Evolutionary conservation across 2,113 vertebrate species (phyloP).

Genomic region (Indicator indicator): DNA sequence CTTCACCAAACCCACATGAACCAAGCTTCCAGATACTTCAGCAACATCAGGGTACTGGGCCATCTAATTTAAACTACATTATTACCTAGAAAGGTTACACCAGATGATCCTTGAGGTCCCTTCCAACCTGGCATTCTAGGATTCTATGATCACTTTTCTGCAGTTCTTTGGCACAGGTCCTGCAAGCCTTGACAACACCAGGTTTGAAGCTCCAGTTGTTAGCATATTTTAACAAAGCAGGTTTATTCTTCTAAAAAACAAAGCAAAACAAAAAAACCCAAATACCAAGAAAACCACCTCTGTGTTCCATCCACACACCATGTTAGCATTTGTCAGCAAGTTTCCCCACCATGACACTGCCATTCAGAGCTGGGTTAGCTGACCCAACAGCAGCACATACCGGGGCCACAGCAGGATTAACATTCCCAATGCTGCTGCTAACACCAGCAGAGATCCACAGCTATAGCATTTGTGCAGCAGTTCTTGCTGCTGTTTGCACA

Average conservation of each 20-base stretch:
- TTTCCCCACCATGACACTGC: constrained; percentile 12
- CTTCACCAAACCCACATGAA: not conserved
- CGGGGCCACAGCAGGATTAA: constrained; percentile 24
- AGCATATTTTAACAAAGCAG: constrained; percentile 45
- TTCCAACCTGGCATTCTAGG: too few relatives aligned
- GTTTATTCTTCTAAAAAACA: constrained; percentile 19
- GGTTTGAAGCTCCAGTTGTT: not conserved
- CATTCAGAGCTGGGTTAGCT: not conserved
- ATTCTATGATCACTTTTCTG: not conserved
- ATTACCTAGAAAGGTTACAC: too few relatives aligned
- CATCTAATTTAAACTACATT: too few relatives aligned
- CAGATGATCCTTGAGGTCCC: too few relatives aligned
- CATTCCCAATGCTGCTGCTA: constrained; percentile 41
- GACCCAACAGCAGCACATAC: constrained; percentile 17
- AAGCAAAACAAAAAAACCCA: not conserved
- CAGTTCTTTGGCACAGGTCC: rapidly evolving
- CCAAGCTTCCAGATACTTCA: not conserved
- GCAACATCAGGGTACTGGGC: not conserved
- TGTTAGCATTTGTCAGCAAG: constrained; percentile 12
- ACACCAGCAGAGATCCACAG: constrained; percentile 3
- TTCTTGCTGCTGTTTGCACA: not conserved
- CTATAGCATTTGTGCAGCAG: rapidly evolving
- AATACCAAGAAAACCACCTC: not conserved
- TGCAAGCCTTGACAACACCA: not conserved
- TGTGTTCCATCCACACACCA: not conserved